phyloP scores from a whole-genome alignment of 2,888 invertebrate genomes.

The Linyphia triangularis region DNA sequence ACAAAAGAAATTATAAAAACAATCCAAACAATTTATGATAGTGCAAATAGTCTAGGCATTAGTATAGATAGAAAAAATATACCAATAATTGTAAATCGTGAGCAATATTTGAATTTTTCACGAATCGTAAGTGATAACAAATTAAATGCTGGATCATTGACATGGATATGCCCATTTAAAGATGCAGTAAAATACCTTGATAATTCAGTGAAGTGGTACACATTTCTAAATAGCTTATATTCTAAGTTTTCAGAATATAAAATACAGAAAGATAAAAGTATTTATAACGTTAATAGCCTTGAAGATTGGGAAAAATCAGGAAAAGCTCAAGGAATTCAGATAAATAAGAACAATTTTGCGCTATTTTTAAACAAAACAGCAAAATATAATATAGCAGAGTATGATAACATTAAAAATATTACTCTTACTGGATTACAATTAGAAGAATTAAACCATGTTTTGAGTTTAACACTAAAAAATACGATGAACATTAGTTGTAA shows the following conservation, averaged over 20 bases:
- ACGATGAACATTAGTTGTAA: background rate
- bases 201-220: constrained; percentile 2
- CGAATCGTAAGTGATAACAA: background rate
- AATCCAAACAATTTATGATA: background rate
- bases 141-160: background rate
- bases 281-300: constrained; percentile 13
- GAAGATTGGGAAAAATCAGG: constrained; percentile 26
- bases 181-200: background rate
- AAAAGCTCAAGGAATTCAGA: constrained; percentile 2
- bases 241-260: constrained; percentile 27
- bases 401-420: background rate
- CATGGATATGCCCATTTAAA: background rate
- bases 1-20: background rate
- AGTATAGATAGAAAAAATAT: background rate
- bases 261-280: background rate
- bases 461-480: constrained; percentile 21
- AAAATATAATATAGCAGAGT: background rate
- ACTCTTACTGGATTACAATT: background rate
- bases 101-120: background rate
- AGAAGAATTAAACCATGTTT: constrained; percentile 26
- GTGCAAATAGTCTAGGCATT: background rate
- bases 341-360: background rate
- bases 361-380: background rate
- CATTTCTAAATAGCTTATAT: too few relatives aligned
- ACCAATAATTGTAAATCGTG: background rate